Base-by-base conservation (phyloP, 92 coral and sea anemone genomes). In the Palythoa grandiflora region DNA sequence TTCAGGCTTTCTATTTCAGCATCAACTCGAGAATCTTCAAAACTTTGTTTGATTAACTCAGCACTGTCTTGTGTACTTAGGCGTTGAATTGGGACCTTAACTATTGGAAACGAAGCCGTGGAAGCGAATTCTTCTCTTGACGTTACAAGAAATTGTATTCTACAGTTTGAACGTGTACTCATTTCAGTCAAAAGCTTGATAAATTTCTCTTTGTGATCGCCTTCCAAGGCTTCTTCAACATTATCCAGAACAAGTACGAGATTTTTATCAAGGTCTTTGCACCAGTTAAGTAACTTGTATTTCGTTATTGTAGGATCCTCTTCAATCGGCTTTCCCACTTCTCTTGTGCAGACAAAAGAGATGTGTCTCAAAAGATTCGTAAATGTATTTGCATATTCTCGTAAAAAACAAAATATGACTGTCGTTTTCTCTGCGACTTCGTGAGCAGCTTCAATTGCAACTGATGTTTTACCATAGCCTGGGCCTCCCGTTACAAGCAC, bases 401-500 rank as follows among this genome's bases (percentile, higher is more conserved):
- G 13, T 38, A 72, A 44, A 12, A 16, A 39, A 44, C 78, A 74
- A 17, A 74, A 74, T 13, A 10, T 74, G 44, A 44, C 57, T 39
- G 19, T 48, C 78, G 3, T 74, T 19, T 44, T 13, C 13, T 47
- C 20, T 14, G 44, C 48, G 15, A 89, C 17, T 53, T 77, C 50
- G 48, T 85, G 86, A 35, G 89, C 92, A 14, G 83, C 77, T 37
- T 35, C 60, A 57, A 77, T 84, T 1, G 86, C 89, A 55, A 78
- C 75, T 39, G 92, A 51, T 1, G 89, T 85, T 80, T 89, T 89
- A 12, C 92, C 92, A 68, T 75, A 89, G 5, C 92, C 92, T 5
- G 92, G 92, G 7, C 89, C 89, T 9, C 92, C 92, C 19, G 92
- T 89, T 53, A 89, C 73, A 17, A 85, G 16, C n/a, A 85, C 89